phyloP scores from a whole-genome alignment of 2,113 vertebrate species.

The Seriola quinqueradiata region DNA sequence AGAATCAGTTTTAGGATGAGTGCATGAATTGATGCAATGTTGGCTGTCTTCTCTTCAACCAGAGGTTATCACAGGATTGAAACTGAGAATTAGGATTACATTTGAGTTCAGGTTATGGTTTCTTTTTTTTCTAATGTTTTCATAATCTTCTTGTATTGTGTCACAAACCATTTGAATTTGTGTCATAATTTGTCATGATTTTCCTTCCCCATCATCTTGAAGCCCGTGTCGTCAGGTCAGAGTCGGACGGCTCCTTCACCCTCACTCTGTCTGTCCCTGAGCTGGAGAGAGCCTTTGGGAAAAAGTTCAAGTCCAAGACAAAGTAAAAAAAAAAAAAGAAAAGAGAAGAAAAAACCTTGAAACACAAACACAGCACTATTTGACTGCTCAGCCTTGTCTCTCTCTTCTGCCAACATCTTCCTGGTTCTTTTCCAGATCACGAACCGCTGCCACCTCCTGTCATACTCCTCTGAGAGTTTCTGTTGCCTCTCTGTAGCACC shows the following conservation, averaged over 20 bases:
- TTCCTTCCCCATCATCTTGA: slow-evolving; percentile 75
- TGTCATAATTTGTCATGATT: slow-evolving; percentile 43
- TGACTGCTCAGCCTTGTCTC: slow-evolving; percentile 39
- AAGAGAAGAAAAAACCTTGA: slow-evolving; percentile 65
- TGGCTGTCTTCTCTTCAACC: neutral
- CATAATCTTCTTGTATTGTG: neutral
- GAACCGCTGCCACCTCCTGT: slow-evolving; percentile 48
- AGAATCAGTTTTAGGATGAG: neutral
- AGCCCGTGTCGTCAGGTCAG: slow-evolving; percentile 83
- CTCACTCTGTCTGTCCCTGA: slow-evolving; percentile 86
- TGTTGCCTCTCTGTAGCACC: slow-evolving; percentile 40
- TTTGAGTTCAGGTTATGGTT: neutral
- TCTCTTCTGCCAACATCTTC: slow-evolving; percentile 60
- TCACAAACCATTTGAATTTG: neutral
- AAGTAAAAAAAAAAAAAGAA: slow-evolving; percentile 84
- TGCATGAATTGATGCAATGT: neutral
- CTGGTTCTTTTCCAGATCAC: slow-evolving; percentile 36
- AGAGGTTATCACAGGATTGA: neutral
- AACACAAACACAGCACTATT: neutral
- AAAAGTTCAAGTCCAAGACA: slow-evolving; percentile 86
- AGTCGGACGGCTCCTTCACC: slow-evolving; percentile 85
- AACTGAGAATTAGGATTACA: neutral
- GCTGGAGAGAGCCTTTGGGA: slow-evolving; percentile 86
- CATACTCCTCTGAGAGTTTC: slow-evolving; percentile 29
- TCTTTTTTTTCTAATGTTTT: neutral